Base-by-base conservation (phyloP, 2,888 invertebrate species). In the Drosophila demipolita region DNA sequence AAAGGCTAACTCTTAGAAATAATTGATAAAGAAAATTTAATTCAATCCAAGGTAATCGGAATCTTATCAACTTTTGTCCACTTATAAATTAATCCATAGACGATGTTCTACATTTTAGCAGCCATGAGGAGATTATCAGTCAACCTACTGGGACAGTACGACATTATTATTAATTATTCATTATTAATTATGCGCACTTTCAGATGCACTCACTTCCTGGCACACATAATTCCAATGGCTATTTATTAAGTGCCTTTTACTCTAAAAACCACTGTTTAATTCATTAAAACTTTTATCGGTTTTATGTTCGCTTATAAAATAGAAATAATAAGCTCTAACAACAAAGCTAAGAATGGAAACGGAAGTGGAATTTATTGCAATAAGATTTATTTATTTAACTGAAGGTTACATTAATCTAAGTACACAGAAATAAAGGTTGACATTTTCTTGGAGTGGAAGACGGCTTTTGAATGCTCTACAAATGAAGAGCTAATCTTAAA, bases 331-430 rank as follows among this genome's bases (percentile, higher is more conserved):
- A 38, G 54, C 49, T 59, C 49, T 42, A 68, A 58, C 33, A 69
- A 58, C 63, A 49, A 59, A 60, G 38, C 61, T 52, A 73, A 77
- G 86, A 85, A 75, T 71, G 58, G 66, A 84, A 84, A 85, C 83
- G 83, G 83, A 84, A 84, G 82, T 72, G 58, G 55, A 72, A 73
- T 78, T 82, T 65, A 77, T 66, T 87, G 67, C 67, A 63, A 72
- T 57, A 73, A 55, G 70, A 73, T 75, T 68, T 85, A 78, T 85
- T 75, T 82, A 68, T 64, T 82, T 40, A 80, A 69, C 71, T 78
- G 88, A 85, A 84, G 83, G 83, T 87, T 72, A 65, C 61, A 70
- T 78, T 64, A 68, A 70, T 61, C 66, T 61, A 73, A 78, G 78
- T 71, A 66, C 40, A 61, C 20, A 64, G 69, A 67, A 73, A 69